Percentiles rank a stretch among this genome's conserved stretches.
Conservation (phyloP, 1,140 invertebrate species). For the Drosophila arawakana region DNA sequence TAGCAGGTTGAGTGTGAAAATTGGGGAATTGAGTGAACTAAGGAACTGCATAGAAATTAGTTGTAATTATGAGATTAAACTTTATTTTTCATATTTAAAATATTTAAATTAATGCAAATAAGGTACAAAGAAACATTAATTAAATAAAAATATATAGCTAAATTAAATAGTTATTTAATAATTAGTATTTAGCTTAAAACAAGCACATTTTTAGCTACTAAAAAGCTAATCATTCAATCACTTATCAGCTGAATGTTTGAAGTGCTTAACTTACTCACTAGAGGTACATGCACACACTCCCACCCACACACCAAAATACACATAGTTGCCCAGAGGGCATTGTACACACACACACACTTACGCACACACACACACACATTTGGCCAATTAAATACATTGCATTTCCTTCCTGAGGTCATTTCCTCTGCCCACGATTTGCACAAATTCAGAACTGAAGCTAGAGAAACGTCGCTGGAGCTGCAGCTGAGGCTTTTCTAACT, state of each 20-base stretch:
- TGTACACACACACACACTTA: slow-evolving; percentile 18
- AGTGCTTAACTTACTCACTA: neutral
- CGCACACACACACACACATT: slow-evolving; percentile 36
- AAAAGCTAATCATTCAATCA: slow-evolving; percentile 4
- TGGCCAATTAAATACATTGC: slow-evolving; percentile 74
- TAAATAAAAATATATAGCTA: no score
- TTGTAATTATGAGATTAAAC: neutral
- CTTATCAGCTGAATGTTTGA: neutral
- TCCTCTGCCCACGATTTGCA: slow-evolving; percentile 52
- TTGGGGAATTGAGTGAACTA: neutral
- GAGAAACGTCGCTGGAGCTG: slow-evolving; percentile 18
- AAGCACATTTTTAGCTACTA: neutral
- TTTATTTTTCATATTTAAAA: neutral
- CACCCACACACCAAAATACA: slow-evolving; percentile 5
- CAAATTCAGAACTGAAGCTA: neutral
- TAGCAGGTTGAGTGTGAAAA: neutral
- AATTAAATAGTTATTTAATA: no score
- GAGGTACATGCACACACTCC: neutral
- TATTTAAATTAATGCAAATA: neutral
- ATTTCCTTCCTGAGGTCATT: slow-evolving; percentile 78
- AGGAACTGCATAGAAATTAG: no score
- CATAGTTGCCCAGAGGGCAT: slow-evolving; percentile 9
- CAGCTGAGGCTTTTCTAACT: slow-evolving; percentile 28
- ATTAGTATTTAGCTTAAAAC: no score
- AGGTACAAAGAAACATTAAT: neutral